These are phyloP conservation scores for Oryzaephilus surinamensis DNA, from an alignment of 1,140 invertebrate species.

Conservation along the genomic window DNA sequence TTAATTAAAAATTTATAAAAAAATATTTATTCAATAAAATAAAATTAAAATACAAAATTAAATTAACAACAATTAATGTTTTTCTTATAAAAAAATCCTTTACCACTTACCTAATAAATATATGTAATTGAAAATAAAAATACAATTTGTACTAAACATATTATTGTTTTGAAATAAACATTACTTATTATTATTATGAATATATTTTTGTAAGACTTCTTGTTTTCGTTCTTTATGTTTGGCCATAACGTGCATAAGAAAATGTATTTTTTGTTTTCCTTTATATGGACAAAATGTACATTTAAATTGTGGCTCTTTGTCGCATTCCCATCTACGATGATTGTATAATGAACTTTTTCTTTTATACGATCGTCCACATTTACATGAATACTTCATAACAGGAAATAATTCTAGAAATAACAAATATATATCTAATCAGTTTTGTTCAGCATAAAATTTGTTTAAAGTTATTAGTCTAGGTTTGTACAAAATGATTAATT, in stretches of 20 bases:
- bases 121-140: neutral
- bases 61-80: too few relatives aligned
- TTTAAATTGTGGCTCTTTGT: constrained; percentile 44
- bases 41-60: too few relatives aligned
- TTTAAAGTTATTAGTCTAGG: too few relatives aligned
- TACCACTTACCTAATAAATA: neutral
- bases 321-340: constrained; percentile 46
- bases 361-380: constrained; percentile 26
- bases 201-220: too few relatives aligned
- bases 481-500: too few relatives aligned
- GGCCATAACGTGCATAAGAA: constrained; percentile 25
- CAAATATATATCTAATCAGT: too few relatives aligned
- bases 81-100: neutral
- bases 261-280: constrained; percentile 28
- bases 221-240: constrained; percentile 29
- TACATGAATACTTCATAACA: constrained; percentile 13
- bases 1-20: too few relatives aligned
- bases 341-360: constrained; percentile 39
- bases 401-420: too few relatives aligned
- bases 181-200: too few relatives aligned
- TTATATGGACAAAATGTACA: constrained; percentile 43
- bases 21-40: too few relatives aligned
- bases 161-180: too few relatives aligned
- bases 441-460: too few relatives aligned
- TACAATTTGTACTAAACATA: neutral